A percentile compares a stretch with the other conserved stretches of the same genome.
phyloP scores from a whole-genome alignment of 2,888 invertebrate species.

The Piscicola geometra region DNA sequence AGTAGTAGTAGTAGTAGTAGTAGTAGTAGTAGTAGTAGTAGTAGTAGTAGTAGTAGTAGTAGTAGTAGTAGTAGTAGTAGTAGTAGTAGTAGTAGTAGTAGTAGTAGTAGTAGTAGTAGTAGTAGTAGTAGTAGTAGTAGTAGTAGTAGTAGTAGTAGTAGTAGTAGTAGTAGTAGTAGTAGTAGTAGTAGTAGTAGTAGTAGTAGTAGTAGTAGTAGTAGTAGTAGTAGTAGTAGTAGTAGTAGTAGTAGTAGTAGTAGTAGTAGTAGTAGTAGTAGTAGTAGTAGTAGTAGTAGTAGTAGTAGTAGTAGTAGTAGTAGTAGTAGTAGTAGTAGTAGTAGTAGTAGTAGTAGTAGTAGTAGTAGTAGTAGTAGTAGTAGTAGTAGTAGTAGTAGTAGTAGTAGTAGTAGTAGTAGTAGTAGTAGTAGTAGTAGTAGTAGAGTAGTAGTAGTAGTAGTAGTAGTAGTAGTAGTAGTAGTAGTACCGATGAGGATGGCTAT shows the following conservation, averaged over 20 bases:
- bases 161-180: background rate
- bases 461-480: background rate
- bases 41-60: slow-evolving; percentile 16
- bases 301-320: slow-evolving; percentile 14
- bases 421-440: background rate
- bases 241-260: slow-evolving; percentile 7
- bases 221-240: slow-evolving; percentile 16
- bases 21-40: slow-evolving; percentile 18
- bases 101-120: slow-evolving; percentile 16
- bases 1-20: slow-evolving; percentile 12
- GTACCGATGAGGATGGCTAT: slow-evolving; percentile 18
- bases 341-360: background rate
- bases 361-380: background rate
- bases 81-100: slow-evolving; percentile 5
- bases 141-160: slow-evolving; percentile 13
- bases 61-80: slow-evolving; percentile 14
- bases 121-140: slow-evolving; percentile 9
- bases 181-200: slow-evolving; percentile 14
- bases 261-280: slow-evolving; percentile 3
- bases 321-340: slow-evolving; percentile 1
- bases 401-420: background rate
- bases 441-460: background rate
- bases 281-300: slow-evolving; percentile 16
- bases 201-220: slow-evolving; percentile 6
- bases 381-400: background rate